Conservation (phyloP, 2,113 vertebrate species). For the Vireo altiloquus region DNA sequence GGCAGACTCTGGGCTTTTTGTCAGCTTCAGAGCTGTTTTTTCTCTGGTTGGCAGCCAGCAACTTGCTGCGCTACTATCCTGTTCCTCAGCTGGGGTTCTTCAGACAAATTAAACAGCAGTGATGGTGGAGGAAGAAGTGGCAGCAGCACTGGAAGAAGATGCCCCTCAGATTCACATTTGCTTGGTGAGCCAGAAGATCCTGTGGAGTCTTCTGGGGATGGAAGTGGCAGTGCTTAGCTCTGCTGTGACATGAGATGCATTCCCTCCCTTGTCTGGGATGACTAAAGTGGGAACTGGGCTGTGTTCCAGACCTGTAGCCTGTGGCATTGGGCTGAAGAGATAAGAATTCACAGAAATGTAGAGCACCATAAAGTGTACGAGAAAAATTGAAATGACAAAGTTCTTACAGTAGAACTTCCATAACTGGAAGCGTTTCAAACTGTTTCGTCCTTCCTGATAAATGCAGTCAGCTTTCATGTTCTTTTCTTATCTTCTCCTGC, state of each 20-base stretch:
- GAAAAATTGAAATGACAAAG: constrained; percentile 54
- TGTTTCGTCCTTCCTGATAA: constrained; percentile 36
- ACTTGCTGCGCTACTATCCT: neutral
- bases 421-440: constrained; percentile 37
- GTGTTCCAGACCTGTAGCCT: constrained; percentile 54
- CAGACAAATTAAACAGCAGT: neutral
- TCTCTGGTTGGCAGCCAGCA: constrained; percentile 17
- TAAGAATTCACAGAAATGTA: constrained; percentile 50
- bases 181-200: neutral
- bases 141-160: neutral
- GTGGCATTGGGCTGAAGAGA: constrained; percentile 51
- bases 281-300: constrained; percentile 33
- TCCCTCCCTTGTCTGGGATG: neutral
- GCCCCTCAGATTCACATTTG: neutral
- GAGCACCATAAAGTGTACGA: neutral
- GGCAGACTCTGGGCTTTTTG: neutral
- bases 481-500: constrained; percentile 4
- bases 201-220: neutral
- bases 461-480: constrained; percentile 14
- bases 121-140: neutral
- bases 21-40: neutral
- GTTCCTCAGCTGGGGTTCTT: neutral
- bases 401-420: constrained; percentile 44
- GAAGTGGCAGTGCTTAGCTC: neutral
- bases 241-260: neutral